Evolutionary conservation across 1,140 invertebrate species (phyloP).

Genomic region (Pectinophora gossypiella): DNA sequence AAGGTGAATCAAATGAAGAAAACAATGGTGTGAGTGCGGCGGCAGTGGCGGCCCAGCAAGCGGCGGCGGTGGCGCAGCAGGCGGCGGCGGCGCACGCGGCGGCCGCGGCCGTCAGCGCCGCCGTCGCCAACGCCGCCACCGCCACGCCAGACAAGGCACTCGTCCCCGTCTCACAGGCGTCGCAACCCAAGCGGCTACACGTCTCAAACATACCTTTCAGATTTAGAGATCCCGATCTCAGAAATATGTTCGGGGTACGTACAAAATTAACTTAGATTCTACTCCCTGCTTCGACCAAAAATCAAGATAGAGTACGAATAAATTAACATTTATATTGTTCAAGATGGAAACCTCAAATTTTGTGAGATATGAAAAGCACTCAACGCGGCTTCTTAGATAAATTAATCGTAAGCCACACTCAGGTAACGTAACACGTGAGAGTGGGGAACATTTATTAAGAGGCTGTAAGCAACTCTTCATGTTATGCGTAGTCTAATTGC

Average conservation of each 20-base stretch:
- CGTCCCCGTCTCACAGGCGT: conserved; percentile 64
- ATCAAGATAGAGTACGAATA: no score
- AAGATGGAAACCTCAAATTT: no score
- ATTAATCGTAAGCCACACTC: no score
- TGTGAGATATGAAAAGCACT: no score
- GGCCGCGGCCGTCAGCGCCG: conserved; percentile 80
- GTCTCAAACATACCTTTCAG: conserved; percentile 99
- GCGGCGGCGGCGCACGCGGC: conserved; percentile 80
- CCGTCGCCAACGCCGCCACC: conserved; percentile 36
- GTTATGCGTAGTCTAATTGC: no score
- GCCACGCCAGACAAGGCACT: conserved; percentile 48
- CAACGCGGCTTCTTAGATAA: no score
- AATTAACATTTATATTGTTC: no score
- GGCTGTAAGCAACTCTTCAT: no score
- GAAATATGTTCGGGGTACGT: conserved; percentile 98
- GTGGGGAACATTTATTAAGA: no score
- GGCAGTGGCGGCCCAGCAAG: conserved; percentile 46
- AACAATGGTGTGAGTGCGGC: conserved; percentile 53
- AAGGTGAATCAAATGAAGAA: conserved; percentile 54
- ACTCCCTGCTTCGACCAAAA: no score
- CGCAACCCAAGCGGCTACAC: conserved; percentile 90
- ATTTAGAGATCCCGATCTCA: conserved; percentile 97
- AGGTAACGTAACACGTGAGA: no score
- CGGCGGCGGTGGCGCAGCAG: conserved; percentile 80
- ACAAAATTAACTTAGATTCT: conserved; percentile 22